A percentile compares a stretch with the other conserved stretches of the same genome.
Evolutionary conservation across 92 coral and sea anemone genomes (phyloP).

Genomic region (Zoanthus gigantus): DNA sequence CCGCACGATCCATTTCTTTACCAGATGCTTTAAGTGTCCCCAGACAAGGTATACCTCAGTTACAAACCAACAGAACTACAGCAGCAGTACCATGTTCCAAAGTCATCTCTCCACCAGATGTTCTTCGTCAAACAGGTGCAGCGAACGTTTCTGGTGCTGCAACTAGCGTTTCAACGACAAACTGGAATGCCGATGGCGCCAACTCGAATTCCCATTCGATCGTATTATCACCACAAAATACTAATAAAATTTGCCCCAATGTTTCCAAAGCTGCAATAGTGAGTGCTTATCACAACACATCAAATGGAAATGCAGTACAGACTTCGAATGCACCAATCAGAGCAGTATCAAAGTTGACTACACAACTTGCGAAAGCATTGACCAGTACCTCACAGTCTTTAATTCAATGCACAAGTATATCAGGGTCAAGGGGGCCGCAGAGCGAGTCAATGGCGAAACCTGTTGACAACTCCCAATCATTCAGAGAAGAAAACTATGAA

Average conservation of each 20-base stretch:
- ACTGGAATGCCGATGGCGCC: background rate
- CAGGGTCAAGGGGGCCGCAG: background rate
- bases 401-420: background rate
- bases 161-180: background rate
- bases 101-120: background rate
- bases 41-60: background rate
- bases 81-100: background rate
- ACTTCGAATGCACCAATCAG: background rate
- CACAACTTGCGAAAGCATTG: background rate
- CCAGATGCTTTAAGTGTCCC: slow-evolving; percentile 5
- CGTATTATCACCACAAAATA: background rate
- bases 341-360: background rate
- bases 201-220: background rate
- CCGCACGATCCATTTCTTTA: background rate
- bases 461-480: background rate
- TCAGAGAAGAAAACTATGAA: background rate
- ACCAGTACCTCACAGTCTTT: background rate
- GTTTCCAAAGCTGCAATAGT: background rate
- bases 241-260: background rate
- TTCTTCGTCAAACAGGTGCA: background rate
- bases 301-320: background rate
- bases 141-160: background rate
- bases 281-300: background rate
- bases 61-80: background rate
- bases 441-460: background rate